Evolutionary conservation across 2,888 invertebrate species (phyloP), one percentile per base, ranked within the genome.

Genomic region (Drosophila anomelani): DNA sequence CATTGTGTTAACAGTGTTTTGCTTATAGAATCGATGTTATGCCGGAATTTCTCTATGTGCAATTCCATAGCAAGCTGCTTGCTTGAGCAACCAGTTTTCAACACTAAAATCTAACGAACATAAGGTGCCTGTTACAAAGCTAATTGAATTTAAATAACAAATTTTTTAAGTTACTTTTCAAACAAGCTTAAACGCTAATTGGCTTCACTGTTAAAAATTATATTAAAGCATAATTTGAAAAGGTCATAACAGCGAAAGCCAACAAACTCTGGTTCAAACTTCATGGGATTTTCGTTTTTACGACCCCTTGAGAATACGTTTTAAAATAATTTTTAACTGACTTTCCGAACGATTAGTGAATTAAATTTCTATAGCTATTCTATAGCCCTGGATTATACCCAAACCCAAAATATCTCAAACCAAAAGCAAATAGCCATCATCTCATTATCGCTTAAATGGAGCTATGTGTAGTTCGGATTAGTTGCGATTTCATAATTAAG

Each of bases 401-500:
- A 26, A 43, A 43, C 20, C 20, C 20, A 20, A 13, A 34, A 15
- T 4, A 17, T 17, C 13, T 5, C 8, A 9, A 12, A 32, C 8
- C 46, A 47, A 39, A 23, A 10, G 23, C 54, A 47, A 63, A 59
- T 12, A 57, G 32, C 55, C 62, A 67, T 41, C 55, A 58, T 57
- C 76, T 62, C 53, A 64, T 56, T 41, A 62, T 34, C 51, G 54
- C 41, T 68, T 32, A 55, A 41, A 47, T 29, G n/a, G 41, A 8
- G 32, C 20, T 79, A 75, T 85, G 68, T 85, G 38, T 69, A 59
- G 51, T 70, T 71, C 43, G 55, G 74, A 89, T 87, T 86, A 89
- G 89, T 85, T 87, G 76, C 73, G 77, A 63, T 80, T 82, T 74
- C 77, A 85, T 85, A 86, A 86, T 85, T 86, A 87, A 86, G 82